phyloP scores from a whole-genome alignment of 2,113 vertebrate species.

The Taurulus bubalis region DNA sequence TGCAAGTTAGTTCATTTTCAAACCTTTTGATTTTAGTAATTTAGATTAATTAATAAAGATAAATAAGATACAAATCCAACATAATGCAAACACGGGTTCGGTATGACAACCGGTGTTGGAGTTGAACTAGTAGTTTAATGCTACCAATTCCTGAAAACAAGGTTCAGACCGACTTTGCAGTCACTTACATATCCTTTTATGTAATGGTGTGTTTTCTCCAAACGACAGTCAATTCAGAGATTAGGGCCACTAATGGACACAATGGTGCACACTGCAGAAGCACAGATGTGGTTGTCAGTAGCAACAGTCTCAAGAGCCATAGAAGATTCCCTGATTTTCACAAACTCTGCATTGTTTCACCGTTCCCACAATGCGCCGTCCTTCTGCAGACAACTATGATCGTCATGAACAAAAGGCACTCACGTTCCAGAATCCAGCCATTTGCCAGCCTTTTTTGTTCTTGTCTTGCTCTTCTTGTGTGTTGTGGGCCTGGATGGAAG shows the following conservation, averaged over 20 bases:
- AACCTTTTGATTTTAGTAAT: background rate
- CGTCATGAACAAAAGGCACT: conserved; percentile 1
- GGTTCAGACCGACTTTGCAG: background rate
- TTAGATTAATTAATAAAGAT: background rate
- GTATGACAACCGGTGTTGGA: background rate
- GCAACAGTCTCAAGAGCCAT: conserved; percentile 36
- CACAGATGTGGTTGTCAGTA: conserved; percentile 49
- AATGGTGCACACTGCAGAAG: background rate
- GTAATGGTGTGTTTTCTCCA: background rate
- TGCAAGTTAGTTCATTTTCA: background rate
- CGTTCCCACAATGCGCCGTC: background rate
- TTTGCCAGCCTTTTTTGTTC: conserved; percentile 7
- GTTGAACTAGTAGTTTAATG: background rate
- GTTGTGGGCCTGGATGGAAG: conserved; percentile 3
- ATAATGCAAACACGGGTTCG: background rate
- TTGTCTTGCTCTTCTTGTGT: conserved; percentile 16
- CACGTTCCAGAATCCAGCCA: background rate
- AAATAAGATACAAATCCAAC: background rate
- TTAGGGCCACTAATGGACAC: conserved; percentile 17
- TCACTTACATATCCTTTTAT: conserved; percentile 4
- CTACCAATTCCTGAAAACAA: background rate
- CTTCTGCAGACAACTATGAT: background rate
- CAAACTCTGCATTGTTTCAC: conserved; percentile 1
- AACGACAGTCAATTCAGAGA: background rate
- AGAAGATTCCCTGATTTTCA: background rate